phyloP scores from a whole-genome alignment of 2,797 vertebrate species.

The Anableps anableps region DNA sequence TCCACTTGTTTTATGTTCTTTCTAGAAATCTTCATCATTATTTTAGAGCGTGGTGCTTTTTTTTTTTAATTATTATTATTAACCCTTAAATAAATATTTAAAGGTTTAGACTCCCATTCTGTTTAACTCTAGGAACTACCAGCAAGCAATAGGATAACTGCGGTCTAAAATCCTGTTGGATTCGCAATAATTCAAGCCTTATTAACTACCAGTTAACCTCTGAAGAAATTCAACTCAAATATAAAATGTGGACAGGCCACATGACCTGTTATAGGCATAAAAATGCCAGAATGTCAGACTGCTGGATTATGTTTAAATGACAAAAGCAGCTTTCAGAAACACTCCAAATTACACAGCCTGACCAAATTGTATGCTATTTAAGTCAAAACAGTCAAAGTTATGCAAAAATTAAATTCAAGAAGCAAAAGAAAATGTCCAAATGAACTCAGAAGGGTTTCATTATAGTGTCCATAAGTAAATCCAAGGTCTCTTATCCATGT shows the following conservation, averaged over 20 bases:
- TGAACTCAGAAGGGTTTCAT: neutral
- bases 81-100: neutral
- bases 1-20: neutral
- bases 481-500: no score
- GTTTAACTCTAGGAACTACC: neutral
- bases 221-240: no score
- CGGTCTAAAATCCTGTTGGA: neutral
- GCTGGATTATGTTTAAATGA: neutral
- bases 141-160: neutral
- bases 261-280: neutral
- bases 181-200: neutral
- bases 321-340: neutral
- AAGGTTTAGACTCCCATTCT: neutral
- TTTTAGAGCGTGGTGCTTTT: neutral
- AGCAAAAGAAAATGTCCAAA: neutral
- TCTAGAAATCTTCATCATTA: neutral
- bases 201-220: no score
- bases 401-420: neutral
- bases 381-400: neutral
- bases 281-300: neutral
- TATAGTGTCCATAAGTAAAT: no score
- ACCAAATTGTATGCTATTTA: neutral
- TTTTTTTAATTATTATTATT: no score
- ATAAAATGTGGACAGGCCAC: neutral
- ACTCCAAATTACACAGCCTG: neutral